phyloP scores from a whole-genome alignment of 2,797 vertebrate species.

The Pipistrellus nathusii region DNA sequence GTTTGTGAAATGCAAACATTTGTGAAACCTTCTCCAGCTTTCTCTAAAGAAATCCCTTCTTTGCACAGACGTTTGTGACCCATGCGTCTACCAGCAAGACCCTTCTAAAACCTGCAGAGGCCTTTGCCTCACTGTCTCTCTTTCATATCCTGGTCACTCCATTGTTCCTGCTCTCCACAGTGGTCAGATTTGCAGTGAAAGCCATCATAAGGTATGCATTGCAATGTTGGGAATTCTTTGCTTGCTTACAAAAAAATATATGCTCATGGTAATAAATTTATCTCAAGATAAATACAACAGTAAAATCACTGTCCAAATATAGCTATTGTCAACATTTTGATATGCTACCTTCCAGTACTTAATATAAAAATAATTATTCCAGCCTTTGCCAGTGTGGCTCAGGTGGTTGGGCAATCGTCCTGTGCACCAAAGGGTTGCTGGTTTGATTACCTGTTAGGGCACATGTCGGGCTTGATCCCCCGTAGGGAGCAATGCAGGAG shows the following conservation, averaged over 20 bases:
- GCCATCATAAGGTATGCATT: constrained; percentile 93
- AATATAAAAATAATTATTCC: background rate
- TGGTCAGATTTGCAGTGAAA: constrained; percentile 97
- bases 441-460: too few species aligned
- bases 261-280: background rate
- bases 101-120: constrained; percentile 90
- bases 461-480: too few species aligned
- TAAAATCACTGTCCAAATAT: background rate
- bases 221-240: background rate
- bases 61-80: constrained; percentile 93
- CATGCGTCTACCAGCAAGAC: constrained; percentile 86
- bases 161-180: constrained; percentile 97
- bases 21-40: background rate
- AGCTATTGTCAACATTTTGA: background rate
- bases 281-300: background rate
- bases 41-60: constrained; percentile 18
- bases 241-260: background rate
- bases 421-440: too few species aligned
- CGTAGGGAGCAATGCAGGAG: too few species aligned
- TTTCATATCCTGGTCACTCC: constrained; percentile 98
- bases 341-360: background rate
- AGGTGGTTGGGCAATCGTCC: too few species aligned
- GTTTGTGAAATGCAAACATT: background rate
- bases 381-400: background rate
- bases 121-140: constrained; percentile 95